Evolutionary conservation across 2,888 invertebrate genomes (phyloP).

Genomic region (Pinctada fucata): DNA sequence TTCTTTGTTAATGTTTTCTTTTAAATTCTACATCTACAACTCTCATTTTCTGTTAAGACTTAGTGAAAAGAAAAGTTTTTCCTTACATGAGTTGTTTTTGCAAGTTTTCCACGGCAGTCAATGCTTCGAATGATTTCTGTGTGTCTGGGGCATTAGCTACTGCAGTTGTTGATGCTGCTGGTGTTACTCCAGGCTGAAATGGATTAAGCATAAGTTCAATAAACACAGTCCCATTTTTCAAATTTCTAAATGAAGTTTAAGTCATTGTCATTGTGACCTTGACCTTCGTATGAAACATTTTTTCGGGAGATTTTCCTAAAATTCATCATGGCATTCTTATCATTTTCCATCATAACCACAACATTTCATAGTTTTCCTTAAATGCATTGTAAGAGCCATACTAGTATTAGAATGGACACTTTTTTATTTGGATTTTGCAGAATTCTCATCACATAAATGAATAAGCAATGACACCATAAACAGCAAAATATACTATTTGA

Average conservation of each 20-base stretch:
- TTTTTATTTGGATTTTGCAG: no score
- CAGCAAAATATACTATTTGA: no score
- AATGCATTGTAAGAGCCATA: no score
- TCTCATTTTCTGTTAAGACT: no score
- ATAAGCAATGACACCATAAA: no score
- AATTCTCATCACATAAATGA: no score
- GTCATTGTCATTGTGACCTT: background rate
- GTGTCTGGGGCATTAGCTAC: conserved; percentile 58
- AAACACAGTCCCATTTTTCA: background rate
- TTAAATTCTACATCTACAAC: no score
- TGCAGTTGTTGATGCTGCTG: conserved; percentile 13
- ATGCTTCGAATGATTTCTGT: conserved; percentile 72
- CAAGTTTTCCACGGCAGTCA: conserved; percentile 70
- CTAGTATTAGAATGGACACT: no score
- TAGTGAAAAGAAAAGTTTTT: background rate
- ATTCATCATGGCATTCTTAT: no score
- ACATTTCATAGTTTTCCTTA: no score
- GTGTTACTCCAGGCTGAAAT: conserved; percentile 21
- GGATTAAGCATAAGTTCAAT: background rate
- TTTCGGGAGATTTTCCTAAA: background rate
- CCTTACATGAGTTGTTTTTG: conserved; percentile 73
- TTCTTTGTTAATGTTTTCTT: no score
- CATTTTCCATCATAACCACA: no score
- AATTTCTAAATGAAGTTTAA: background rate
- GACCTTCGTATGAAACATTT: background rate